phyloP scores from a whole-genome alignment of 2,113 vertebrate genomes.

The Pongo pygmaeus region DNA sequence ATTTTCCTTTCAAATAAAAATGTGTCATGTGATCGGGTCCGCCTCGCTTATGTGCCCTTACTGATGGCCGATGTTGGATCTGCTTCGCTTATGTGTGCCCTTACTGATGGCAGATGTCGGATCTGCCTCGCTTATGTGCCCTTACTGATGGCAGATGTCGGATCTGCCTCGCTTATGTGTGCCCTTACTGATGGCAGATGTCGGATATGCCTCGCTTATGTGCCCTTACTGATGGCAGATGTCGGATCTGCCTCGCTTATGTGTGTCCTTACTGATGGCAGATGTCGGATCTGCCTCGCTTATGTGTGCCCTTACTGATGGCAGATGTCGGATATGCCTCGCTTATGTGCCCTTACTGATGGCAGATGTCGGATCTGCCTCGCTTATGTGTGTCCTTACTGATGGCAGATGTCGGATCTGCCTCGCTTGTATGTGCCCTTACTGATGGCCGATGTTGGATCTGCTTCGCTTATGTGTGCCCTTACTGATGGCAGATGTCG shows the following conservation, averaged over 20 bases:
- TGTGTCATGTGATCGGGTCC: not conserved
- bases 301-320: no score
- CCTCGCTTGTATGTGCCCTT: not conserved
- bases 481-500: no score
- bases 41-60: no score
- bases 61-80: not conserved
- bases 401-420: not conserved
- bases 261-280: not conserved
- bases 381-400: no score
- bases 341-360: not conserved
- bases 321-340: not conserved
- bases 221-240: no score
- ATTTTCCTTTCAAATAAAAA: not conserved
- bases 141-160: no score
- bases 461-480: no score
- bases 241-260: not conserved
- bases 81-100: not conserved
- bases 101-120: not conserved
- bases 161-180: not conserved
- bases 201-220: no score
- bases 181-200: not conserved
- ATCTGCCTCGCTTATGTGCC: no score
- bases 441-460: not conserved
- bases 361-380: not conserved
- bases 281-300: not conserved